Evolutionary conservation across 2,113 vertebrate genomes (phyloP).

Genomic region (Odontesthes bonariensis): DNA sequence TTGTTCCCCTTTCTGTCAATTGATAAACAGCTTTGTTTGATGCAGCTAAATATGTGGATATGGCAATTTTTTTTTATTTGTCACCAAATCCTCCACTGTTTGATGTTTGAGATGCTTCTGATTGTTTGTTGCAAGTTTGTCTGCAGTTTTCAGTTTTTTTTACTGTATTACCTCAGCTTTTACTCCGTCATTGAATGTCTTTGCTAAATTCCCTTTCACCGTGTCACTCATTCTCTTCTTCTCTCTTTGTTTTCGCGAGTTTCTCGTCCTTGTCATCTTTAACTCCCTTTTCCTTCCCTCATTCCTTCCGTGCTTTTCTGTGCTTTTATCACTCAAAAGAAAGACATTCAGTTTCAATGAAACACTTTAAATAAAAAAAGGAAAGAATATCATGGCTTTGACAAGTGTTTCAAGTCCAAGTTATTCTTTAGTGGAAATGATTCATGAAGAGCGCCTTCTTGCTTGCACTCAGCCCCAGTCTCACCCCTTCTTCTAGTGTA

Average conservation of each 20-base stretch:
- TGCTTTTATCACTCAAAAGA: slow-evolving; percentile 37
- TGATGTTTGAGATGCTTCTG: slow-evolving; percentile 27
- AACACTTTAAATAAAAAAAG: slow-evolving; percentile 29
- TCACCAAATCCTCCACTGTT: slow-evolving; percentile 11
- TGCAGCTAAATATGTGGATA: slow-evolving; percentile 5
- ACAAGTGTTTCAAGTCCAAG: slow-evolving; percentile 49
- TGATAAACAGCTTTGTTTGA: slow-evolving; percentile 31
- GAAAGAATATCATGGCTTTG: slow-evolving; percentile 11
- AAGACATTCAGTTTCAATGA: slow-evolving; percentile 39
- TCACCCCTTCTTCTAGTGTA: slow-evolving; percentile 10
- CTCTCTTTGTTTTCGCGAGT: slow-evolving; percentile 24
- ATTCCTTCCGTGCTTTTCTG: slow-evolving; percentile 26
- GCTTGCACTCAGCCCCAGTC: slow-evolving; percentile 36
- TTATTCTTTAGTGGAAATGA: slow-evolving; percentile 62
- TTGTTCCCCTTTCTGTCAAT: slow-evolving; percentile 9
- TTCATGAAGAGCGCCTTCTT: slow-evolving; percentile 69
- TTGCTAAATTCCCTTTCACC: slow-evolving; percentile 25
- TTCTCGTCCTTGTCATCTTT: slow-evolving; percentile 34
- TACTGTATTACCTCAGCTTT: slow-evolving; percentile 12
- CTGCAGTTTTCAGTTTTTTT: not conserved
- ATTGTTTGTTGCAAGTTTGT: slow-evolving; percentile 19
- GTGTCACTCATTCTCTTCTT: slow-evolving; percentile 17
- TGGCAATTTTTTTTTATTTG: not conserved
- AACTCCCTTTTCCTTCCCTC: slow-evolving; percentile 15
- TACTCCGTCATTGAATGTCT: slow-evolving; percentile 24